Evolutionary conservation across 2,888 invertebrate genomes (phyloP).

Genomic region (Deilephila porcellus): DNA sequence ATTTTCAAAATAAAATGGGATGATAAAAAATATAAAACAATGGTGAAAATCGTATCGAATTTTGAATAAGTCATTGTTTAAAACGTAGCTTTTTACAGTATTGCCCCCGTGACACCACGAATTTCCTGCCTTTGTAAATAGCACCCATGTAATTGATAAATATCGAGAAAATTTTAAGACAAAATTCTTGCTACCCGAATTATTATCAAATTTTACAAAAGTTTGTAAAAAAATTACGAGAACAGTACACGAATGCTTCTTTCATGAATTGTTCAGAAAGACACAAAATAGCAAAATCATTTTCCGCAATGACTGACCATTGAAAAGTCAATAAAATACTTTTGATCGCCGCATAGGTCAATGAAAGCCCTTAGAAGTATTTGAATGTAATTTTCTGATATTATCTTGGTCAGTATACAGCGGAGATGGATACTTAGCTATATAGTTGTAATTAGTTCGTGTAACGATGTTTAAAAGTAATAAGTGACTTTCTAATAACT

Average conservation of each 20-base stretch:
- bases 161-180: not conserved
- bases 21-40: constrained; percentile 44
- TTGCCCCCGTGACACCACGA: constrained; percentile 50
- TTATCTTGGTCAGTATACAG: not conserved
- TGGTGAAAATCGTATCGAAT: constrained; percentile 78
- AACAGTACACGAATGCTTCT: too few relatives aligned
- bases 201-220: too few relatives aligned
- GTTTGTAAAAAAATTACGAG: too few relatives aligned
- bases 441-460: constrained; percentile 25
- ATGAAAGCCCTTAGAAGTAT: not conserved
- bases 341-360: not conserved
- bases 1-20: constrained; percentile 24
- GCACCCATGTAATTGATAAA: not conserved
- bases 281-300: too few relatives aligned
- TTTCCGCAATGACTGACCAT: too few relatives aligned
- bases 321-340: too few relatives aligned
- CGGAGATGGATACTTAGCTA: constrained; percentile 23
- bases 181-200: too few relatives aligned
- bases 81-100: constrained; percentile 42
- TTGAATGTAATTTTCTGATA: not conserved
- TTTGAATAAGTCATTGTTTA: constrained; percentile 72
- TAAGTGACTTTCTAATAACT: constrained; percentile 26
- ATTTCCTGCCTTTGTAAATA: constrained; percentile 58
- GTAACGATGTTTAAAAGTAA: constrained; percentile 24
- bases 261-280: too few relatives aligned